A percentile compares a stretch with the other conserved stretches of the same genome.
Conservation (phyloP, 2,113 vertebrate species). For the Gallinago paraguaiae region DNA sequence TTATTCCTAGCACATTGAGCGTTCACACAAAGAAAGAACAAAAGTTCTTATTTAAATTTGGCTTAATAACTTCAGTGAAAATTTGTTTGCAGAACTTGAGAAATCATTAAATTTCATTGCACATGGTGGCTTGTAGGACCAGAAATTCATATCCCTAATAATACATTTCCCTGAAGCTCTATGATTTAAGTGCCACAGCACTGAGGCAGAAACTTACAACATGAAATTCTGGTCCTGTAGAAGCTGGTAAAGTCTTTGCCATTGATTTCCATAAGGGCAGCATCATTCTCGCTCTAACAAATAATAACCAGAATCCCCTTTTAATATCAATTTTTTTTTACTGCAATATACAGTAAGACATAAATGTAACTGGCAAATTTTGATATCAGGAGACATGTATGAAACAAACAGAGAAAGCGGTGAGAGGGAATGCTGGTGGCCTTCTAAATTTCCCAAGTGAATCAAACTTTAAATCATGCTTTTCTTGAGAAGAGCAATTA, state of each 20-base stretch:
- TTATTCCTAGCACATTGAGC: not conserved
- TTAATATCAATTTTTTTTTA: not conserved
- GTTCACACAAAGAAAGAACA: not conserved
- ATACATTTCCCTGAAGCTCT: not conserved
- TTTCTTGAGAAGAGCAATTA: not conserved
- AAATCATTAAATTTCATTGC: not conserved
- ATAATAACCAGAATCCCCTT: not conserved
- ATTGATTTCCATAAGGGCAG: not conserved
- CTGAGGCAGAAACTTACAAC: not conserved
- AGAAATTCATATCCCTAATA: not conserved
- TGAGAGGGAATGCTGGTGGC: not conserved
- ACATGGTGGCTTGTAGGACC: not conserved
- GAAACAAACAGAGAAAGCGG: not conserved
- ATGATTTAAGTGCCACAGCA: not conserved
- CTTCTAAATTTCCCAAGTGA: not conserved
- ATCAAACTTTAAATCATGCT: not conserved
- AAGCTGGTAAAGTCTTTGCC: not conserved
- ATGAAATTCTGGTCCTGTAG: not conserved
- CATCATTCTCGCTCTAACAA: not conserved
- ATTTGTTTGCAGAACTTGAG: not conserved
- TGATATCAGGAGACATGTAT: not conserved
- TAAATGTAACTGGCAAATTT: not conserved
- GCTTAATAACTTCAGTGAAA: not conserved
- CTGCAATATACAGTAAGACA: not conserved
- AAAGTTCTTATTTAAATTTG: not conserved